Evolutionary conservation across 2,113 vertebrate genomes (phyloP).

Genomic region (Synchiropus splendidus): DNA sequence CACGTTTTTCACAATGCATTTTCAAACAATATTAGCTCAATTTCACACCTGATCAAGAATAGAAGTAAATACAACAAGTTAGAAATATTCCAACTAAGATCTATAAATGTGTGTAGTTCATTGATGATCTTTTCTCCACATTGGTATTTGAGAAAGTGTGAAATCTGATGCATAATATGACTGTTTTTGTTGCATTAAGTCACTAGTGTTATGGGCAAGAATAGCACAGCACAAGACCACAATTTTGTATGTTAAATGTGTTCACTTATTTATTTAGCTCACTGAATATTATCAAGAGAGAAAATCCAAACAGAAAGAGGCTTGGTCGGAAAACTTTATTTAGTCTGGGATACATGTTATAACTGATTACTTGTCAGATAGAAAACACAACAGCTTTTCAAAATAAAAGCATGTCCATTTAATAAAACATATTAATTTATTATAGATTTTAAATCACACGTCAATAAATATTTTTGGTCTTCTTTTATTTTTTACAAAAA

Average conservation of each 20-base stretch:
- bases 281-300: too few relatives aligned
- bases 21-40: neutral
- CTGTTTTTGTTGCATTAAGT: too few relatives aligned
- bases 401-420: constrained; percentile 68
- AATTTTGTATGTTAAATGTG: too few relatives aligned
- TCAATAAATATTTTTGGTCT: constrained; percentile 67
- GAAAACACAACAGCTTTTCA: constrained; percentile 68
- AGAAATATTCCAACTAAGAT: neutral
- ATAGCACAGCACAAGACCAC: too few relatives aligned
- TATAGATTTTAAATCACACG: constrained; percentile 58
- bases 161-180: too few relatives aligned
- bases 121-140: too few relatives aligned
- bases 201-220: too few relatives aligned
- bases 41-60: neutral
- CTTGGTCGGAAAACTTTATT: constrained; percentile 65
- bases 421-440: constrained; percentile 44
- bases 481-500: constrained; percentile 55
- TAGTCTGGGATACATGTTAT: constrained; percentile 60
- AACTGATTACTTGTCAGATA: constrained; percentile 58
- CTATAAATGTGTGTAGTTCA: neutral
- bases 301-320: constrained; percentile 2
- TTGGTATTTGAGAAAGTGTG: too few relatives aligned
- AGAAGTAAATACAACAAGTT: neutral
- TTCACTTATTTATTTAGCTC: too few relatives aligned
- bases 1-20: neutral